Evolutionary conservation across 1,140 invertebrate species (phyloP).

Genomic region (Zeugodacus cucurbitae): DNA sequence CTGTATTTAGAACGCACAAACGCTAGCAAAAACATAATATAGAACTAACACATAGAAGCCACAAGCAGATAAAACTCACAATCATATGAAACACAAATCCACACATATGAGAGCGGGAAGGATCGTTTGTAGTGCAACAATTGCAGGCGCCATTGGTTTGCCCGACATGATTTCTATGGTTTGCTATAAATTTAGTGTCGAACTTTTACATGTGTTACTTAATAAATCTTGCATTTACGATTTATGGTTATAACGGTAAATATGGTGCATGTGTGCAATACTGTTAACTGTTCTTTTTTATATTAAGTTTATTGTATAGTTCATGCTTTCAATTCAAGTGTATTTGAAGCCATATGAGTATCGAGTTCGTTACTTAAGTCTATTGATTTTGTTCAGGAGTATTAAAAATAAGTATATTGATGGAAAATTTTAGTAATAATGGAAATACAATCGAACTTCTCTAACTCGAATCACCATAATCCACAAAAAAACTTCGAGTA

Average conservation of each 20-base stretch:
- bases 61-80: too few relatives aligned
- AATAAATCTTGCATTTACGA: neutral
- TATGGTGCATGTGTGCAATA: neutral
- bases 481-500: too few relatives aligned
- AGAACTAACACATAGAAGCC: too few relatives aligned
- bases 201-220: neutral
- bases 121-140: neutral
- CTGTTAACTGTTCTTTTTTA: neutral
- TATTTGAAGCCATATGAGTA: neutral
- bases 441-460: too few relatives aligned
- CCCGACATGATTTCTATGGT: neutral
- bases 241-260: neutral
- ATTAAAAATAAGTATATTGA: too few relatives aligned
- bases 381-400: neutral
- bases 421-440: too few relatives aligned
- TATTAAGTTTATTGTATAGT: neutral
- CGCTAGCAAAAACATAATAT: too few relatives aligned
- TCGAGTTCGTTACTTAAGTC: neutral
- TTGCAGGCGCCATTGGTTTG: neutral
- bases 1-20: too few relatives aligned
- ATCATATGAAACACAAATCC: too few relatives aligned
- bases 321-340: neutral
- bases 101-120: neutral
- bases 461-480: too few relatives aligned
- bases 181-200: neutral